Evolutionary conservation across 2,888 invertebrate species (phyloP).

Genomic region (Candidula unifasciata): DNA sequence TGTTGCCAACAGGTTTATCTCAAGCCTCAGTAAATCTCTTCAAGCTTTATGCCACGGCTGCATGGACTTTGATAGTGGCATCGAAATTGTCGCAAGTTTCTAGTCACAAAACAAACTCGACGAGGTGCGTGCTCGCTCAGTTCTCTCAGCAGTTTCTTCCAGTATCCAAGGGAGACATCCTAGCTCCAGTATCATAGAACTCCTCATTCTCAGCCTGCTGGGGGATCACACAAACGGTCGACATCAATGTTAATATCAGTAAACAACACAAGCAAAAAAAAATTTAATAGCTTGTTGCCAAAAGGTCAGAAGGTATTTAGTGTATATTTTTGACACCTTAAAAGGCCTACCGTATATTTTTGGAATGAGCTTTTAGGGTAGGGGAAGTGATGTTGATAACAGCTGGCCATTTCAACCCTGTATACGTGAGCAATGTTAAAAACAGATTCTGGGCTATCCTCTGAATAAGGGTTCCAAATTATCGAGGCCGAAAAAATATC

Average conservation of each 20-base stretch:
- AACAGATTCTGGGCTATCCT: too few species aligned
- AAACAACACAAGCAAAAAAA: too few species aligned
- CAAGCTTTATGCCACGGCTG: constrained; percentile 55
- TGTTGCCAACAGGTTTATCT: constrained; percentile 52
- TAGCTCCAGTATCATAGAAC: constrained; percentile 24
- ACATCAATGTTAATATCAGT: constrained; percentile 13
- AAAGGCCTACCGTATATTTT: too few species aligned
- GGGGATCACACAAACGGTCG: constrained; percentile 42
- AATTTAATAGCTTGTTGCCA: not conserved
- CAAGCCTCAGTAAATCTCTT: constrained; percentile 54
- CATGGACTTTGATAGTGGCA: constrained; percentile 53
- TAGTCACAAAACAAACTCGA: constrained; percentile 52
- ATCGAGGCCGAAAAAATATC: too few species aligned
- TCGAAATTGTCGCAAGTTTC: constrained; percentile 54
- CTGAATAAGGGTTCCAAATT: too few species aligned
- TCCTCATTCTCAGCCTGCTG: constrained; percentile 18
- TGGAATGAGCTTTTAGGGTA: too few species aligned
- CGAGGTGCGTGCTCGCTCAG: constrained; percentile 45
- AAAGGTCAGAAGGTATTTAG: not conserved
- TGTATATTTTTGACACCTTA: too few species aligned
- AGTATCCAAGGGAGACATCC: not conserved
- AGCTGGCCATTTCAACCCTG: too few species aligned
- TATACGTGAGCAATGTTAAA: too few species aligned
- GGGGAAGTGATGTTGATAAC: too few species aligned
- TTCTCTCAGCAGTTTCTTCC: not conserved